phyloP scores from a whole-genome alignment of 2,113 vertebrate genomes.

The Cyprinodon tularosa region DNA sequence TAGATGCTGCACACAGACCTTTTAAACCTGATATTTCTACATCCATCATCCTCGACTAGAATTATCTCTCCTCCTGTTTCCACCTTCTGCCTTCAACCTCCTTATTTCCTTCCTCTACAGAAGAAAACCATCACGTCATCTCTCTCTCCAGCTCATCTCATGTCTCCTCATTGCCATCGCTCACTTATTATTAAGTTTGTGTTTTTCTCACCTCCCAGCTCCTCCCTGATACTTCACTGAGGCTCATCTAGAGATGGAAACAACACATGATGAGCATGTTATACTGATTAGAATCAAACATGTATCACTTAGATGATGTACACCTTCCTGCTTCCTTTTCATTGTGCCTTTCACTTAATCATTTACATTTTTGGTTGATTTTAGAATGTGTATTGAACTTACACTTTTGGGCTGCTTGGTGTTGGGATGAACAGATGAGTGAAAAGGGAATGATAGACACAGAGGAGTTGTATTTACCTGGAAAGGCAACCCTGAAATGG shows the following conservation, averaged over 20 bases:
- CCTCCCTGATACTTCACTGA: conserved; percentile 41
- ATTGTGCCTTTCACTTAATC: not conserved
- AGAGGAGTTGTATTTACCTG: conserved; percentile 19
- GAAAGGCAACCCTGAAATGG: conserved; percentile 78
- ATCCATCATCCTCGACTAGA: not conserved
- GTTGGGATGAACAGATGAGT: not conserved
- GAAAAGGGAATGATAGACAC: conserved; percentile 1
- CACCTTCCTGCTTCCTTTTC: not conserved
- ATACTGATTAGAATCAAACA: conserved; percentile 65
- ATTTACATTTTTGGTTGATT: too few species aligned
- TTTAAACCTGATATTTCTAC: conserved; percentile 40
- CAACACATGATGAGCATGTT: conserved; percentile 75
- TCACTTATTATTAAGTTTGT: conserved; percentile 47
- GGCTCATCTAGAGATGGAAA: conserved; percentile 78
- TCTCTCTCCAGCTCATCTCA: conserved; percentile 35
- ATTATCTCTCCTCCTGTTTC: conserved; percentile 9
- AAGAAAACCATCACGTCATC: too few species aligned
- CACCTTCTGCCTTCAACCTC: conserved; percentile 26
- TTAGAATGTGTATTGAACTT: too few species aligned
- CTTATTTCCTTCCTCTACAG: conserved; percentile 39
- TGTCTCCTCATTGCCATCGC: conserved; percentile 54
- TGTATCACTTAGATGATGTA: conserved; percentile 15
- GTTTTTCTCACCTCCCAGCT: not conserved
- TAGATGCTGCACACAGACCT: conserved; percentile 57
- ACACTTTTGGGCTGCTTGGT: too few species aligned